Percentiles rank a stretch among this genome's conserved stretches.
These are phyloP conservation scores for Hydropsyche tenuis DNA, from an alignment of 1,140 invertebrate genomes.

Conservation along the genomic window DNA sequence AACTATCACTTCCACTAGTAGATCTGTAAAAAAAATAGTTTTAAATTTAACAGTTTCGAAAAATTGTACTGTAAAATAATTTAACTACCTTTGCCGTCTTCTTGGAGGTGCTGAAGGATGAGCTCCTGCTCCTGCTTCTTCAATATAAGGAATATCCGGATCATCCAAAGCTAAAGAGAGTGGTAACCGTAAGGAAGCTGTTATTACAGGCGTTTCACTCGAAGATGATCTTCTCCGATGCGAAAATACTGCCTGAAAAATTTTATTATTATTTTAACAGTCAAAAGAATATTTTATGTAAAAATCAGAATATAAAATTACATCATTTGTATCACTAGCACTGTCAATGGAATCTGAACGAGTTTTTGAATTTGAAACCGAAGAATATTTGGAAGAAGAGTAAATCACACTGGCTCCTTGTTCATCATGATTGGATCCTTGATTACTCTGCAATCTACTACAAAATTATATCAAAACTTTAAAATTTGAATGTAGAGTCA, in stretches of 20 bases:
- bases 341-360: slow-evolving; percentile 48
- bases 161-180: slow-evolving; percentile 66
- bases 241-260: slow-evolving; percentile 36
- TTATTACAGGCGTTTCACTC: slow-evolving; percentile 70
- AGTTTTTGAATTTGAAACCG: slow-evolving; percentile 35
- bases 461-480: slow-evolving; percentile 1
- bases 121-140: slow-evolving; percentile 61
- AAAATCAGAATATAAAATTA: slow-evolving; percentile 19
- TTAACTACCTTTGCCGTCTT: slow-evolving; percentile 57
- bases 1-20: slow-evolving; percentile 61
- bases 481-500: slow-evolving; percentile 15
- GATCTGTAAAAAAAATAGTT: slow-evolving; percentile 52
- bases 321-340: slow-evolving; percentile 47
- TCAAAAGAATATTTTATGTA: not conserved
- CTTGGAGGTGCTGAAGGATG: slow-evolving; percentile 55
- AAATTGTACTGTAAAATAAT: slow-evolving; percentile 44
- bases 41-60: slow-evolving; percentile 9
- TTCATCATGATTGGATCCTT: slow-evolving; percentile 42
- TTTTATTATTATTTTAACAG: slow-evolving; percentile 37
- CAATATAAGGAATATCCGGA: slow-evolving; percentile 75
- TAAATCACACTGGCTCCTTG: slow-evolving; percentile 45
- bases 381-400: slow-evolving; percentile 45
- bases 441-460: slow-evolving; percentile 45
- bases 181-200: slow-evolving; percentile 80
- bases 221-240: slow-evolving; percentile 52